phyloP scores from a whole-genome alignment of 2,797 vertebrate species.

The Chelonia mydas region DNA sequence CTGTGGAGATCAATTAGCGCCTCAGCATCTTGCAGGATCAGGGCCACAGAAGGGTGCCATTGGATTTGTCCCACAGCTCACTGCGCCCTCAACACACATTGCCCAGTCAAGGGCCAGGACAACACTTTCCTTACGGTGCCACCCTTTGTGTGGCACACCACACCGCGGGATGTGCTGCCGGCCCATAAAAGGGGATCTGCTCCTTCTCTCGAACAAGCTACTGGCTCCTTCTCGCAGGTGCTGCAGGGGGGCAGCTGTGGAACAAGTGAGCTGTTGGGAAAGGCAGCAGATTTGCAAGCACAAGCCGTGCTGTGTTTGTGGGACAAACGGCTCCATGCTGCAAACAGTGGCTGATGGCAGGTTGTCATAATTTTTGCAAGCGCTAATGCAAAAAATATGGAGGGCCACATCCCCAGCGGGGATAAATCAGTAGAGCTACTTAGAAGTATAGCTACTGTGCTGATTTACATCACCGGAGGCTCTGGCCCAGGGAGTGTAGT shows the following conservation, averaged over 20 bases:
- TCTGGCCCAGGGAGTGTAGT: background rate
- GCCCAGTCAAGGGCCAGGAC: background rate
- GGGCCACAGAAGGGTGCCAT: background rate
- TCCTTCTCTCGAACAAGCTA: rapidly evolving
- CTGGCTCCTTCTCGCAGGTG: background rate
- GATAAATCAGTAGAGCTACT: background rate
- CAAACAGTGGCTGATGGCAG: background rate
- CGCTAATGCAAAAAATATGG: background rate
- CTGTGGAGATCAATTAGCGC: background rate
- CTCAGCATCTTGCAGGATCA: background rate
- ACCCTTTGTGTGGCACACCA: no score
- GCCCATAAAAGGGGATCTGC: background rate
- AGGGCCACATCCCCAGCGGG: background rate
- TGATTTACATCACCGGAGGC: background rate
- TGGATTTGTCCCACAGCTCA: background rate
- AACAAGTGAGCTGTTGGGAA: background rate
- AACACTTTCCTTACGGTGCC: background rate
- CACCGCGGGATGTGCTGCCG: background rate
- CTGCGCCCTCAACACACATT: background rate
- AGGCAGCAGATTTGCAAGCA: background rate
- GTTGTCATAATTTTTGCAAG: background rate
- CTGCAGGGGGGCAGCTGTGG: background rate
- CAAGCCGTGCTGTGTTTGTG: background rate
- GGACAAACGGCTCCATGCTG: background rate
- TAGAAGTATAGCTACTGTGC: background rate